Evolutionary conservation across 1,140 invertebrate genomes (phyloP), one percentile per base, ranked within the genome.

Genomic region (Drosophila ambigua): DNA sequence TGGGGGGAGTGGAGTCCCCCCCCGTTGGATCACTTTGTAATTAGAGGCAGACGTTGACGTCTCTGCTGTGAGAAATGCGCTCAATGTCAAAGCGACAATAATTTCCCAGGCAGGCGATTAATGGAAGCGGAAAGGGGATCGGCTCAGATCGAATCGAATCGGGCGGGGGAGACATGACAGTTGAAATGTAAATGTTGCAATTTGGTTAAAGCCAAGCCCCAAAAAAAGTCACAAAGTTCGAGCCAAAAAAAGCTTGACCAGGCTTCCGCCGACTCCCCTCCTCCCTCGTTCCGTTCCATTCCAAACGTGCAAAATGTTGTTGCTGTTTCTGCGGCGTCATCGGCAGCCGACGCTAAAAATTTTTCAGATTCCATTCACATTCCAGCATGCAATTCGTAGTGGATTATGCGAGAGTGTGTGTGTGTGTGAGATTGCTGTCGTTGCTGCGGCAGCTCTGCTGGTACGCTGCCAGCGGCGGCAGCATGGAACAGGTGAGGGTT

Each of bases 291-390:
- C 4, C n/a, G 11, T 39, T 39, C 31, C 31, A 0, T 58, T 52
- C 51, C 51, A 48, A 69, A 68, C 49, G 66, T 55, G 64, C 66
- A 58, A 68, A 69, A 49, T 48, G 41, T 50, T 54, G 48, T 63
- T 73, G 68, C 9, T 58, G 43, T 48, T 53, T 49, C 11, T 39
- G 23, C 81, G 81, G 81, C 81, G 81, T 85, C 81, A 87, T 87
- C 81, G 82, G 74, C 82, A 85, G 83, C 35, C 82, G 72, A 90
- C 77, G 90, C 73, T 90, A 72, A 82, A 90, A 90, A 91, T 91
- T 81, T 80, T 84, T 91, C 53, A 74, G 84, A 91, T 91, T 91
- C 90, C 90, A 91, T 91, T 91, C 90, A 91, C 89, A 91, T 91
- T 91, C 90, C 90, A 91, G 82, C 90, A 91, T 91, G 90, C 90